Evolutionary conservation across 2,797 vertebrate species (phyloP).

Genomic region (Fundulus diaphanus): DNA sequence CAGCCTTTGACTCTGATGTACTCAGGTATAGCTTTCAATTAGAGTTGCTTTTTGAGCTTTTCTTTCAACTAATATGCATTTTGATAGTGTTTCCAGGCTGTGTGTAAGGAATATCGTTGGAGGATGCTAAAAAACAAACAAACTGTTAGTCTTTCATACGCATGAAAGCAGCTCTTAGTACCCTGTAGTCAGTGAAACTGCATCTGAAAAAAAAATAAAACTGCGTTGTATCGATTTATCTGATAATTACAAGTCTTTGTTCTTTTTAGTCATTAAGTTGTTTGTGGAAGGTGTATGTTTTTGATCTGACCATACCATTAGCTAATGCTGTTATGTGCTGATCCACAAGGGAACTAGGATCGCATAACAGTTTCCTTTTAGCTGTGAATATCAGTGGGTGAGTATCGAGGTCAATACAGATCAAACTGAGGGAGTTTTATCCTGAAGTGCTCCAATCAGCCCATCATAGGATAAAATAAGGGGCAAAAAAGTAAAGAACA

Average conservation of each 20-base stretch:
- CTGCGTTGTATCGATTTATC: background rate
- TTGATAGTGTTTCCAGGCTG: constrained; percentile 14
- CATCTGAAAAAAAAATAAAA: background rate
- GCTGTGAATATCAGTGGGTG: constrained; percentile 55
- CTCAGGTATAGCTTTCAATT: constrained; percentile 81
- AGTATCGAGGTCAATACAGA: constrained; percentile 62
- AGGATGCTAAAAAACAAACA: constrained; percentile 5
- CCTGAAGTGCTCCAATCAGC: constrained; percentile 64
- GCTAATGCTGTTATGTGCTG: background rate
- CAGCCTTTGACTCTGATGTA: constrained; percentile 74
- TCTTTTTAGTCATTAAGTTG: background rate
- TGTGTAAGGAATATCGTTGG: constrained; percentile 8
- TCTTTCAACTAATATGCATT: constrained; percentile 42
- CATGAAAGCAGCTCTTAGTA: background rate
- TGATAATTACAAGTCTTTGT: background rate
- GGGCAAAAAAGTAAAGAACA: constrained; percentile 60
- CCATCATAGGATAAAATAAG: constrained; percentile 53
- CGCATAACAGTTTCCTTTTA: constrained; percentile 41
- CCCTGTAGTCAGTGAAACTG: background rate
- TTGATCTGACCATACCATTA: background rate
- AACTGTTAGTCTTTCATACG: background rate
- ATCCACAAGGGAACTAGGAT: background rate
- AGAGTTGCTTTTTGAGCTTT: constrained; percentile 44
- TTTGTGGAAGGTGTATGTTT: background rate
- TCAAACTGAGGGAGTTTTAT: constrained; percentile 53